These are phyloP conservation scores for Muntiacus reevesi DNA, from an alignment of 2,113 vertebrate species.

Conservation along the genomic window DNA sequence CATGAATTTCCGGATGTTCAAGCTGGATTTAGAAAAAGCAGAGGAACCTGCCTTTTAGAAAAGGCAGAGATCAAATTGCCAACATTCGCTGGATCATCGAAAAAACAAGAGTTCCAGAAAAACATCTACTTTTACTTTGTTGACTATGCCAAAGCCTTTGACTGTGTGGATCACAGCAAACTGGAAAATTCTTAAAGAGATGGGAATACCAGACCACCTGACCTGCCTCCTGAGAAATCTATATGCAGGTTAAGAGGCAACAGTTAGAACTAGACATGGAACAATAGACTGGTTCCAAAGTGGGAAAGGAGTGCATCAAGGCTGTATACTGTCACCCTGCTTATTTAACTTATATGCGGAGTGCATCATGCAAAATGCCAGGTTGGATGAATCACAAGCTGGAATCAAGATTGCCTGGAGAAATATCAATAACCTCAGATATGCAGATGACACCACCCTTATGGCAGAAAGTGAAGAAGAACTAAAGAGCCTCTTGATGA, in stretches of 20 bases:
- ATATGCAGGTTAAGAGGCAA: not conserved
- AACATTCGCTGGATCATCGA: not conserved
- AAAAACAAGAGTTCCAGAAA: not conserved
- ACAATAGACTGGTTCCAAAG: not conserved
- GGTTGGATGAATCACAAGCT: not conserved
- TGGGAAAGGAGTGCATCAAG: not conserved
- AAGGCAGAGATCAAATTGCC: not conserved
- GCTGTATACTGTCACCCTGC: not conserved
- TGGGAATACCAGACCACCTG: not conserved
- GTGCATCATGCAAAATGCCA: rapidly evolving
- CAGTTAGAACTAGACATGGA: not conserved
- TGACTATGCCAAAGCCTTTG: not conserved
- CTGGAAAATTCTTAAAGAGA: not conserved
- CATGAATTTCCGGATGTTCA: not conserved
- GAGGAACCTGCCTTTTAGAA: not conserved
- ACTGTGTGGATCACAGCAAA: not conserved
- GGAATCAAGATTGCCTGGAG: not conserved
- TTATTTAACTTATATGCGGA: not conserved
- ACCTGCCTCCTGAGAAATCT: not conserved
- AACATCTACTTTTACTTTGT: not conserved
- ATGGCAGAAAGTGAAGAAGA: not conserved
- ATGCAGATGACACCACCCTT: not conserved
- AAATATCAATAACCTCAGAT: not conserved
- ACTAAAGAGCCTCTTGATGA: not conserved
- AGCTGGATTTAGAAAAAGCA: not conserved